Evolutionary conservation across 2,797 vertebrate genomes (phyloP), one percentile per base, ranked within the genome.

Genomic region (Sciurus vulgaris): DNA sequence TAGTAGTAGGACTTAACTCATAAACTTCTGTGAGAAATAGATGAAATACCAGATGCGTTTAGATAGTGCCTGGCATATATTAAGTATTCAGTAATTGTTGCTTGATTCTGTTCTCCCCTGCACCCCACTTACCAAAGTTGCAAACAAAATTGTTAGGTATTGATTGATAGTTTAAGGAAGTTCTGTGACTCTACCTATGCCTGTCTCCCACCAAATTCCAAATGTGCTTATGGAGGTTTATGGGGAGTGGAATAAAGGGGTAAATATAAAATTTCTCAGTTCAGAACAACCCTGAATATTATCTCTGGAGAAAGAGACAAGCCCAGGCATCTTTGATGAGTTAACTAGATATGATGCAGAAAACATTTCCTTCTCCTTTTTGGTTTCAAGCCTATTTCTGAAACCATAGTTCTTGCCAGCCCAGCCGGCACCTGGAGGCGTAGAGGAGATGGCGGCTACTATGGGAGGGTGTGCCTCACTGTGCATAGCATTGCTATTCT

Each of bases 291-390:
- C 17, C 73, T 92, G 77, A 92, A 59, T 49, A 86, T 93, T 93
- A 92, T 96, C 90, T 96, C 47, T 69, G 72, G 70, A 94, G 67
- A 96, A 77, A 73, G 49, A 76, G 30, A 44, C 82, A 82, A 95
- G 63, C 56, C 33, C 54, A 88, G 41, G 44, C 28, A 7, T 2
- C 28, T 51, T 83, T 85, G 96, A 94, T 97, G 35, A 69, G 33
- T 54, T 82, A 94, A 86, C 44, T 49, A 97, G 95, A 98, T 97
- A 96, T 4, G 88, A 81, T n/a, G 63, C n/a, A 81, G 28, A 94
- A 86, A 92, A 59, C 61, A 81, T 84, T 97, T 97, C 95, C 97
- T 98, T 98, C 97, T 94, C 86, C 95, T 97, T 97, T 97, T 96
- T 69, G 44, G 20, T 93, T 96, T 95, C 44, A 92, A 65, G 35